Conservation (phyloP, 1,140 invertebrate genomes). For the Drosophila varians region DNA sequence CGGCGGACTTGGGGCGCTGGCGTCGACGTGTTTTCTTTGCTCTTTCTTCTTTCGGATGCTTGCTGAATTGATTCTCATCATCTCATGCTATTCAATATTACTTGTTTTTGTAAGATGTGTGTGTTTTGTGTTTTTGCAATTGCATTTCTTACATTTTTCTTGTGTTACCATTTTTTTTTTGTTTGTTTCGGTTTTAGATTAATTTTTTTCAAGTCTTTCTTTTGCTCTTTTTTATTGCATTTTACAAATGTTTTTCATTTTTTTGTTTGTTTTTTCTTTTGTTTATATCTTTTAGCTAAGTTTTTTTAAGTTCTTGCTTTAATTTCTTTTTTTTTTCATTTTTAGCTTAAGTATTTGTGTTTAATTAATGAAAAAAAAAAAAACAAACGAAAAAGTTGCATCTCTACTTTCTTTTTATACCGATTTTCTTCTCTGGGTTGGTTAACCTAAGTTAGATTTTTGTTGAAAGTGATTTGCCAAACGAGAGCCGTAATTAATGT, state of each 20-base stretch:
- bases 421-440: constrained; percentile 35
- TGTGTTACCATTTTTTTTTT: constrained; percentile 41
- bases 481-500: constrained; percentile 61
- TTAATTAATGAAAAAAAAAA: constrained; percentile 54
- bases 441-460: constrained; percentile 59
- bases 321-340: constrained; percentile 35
- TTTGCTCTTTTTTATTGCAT: constrained; percentile 83
- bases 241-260: constrained; percentile 70
- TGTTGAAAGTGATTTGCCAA: constrained; percentile 57
- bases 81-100: constrained; percentile 10
- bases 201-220: constrained; percentile 82
- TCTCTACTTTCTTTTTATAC: constrained; percentile 36
- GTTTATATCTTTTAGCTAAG: constrained; percentile 69
- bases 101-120: constrained; percentile 17
- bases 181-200: constrained; percentile 55
- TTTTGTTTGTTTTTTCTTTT: constrained; percentile 47
- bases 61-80: constrained; percentile 25
- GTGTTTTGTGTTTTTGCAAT: constrained; percentile 24
- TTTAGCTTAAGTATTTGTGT: constrained; percentile 60
- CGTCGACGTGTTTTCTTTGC: constrained; percentile 21
- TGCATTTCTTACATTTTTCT: constrained; percentile 39
- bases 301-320: constrained; percentile 55
- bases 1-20: constrained; percentile 33
- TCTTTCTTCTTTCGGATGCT: constrained; percentile 12
- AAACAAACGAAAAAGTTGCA: constrained; percentile 66